Evolutionary conservation across 1,140 invertebrate species (phyloP).

Genomic region (Drosophila virilis): DNA sequence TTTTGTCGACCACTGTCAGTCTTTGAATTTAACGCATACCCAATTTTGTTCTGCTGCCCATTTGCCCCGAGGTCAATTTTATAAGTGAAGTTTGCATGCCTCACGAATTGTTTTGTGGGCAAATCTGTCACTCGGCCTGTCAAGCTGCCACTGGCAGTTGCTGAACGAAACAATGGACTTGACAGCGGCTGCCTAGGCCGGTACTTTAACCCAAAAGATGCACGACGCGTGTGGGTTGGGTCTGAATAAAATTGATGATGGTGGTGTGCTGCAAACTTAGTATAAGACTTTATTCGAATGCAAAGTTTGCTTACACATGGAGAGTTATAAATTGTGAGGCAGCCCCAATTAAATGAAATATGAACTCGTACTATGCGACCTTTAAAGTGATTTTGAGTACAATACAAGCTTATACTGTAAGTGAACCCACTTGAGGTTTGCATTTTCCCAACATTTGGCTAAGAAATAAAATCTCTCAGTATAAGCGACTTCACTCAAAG

Average conservation of each 20-base stretch:
- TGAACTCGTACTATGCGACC: neutral
- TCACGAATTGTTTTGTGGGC: constrained; percentile 74
- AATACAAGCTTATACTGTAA: constrained; percentile 36
- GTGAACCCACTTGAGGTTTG: constrained; percentile 46
- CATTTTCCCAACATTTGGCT: constrained; percentile 39
- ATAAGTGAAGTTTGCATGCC: constrained; percentile 59
- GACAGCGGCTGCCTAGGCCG: constrained; percentile 2
- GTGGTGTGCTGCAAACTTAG: neutral
- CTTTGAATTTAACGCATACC: constrained; percentile 11
- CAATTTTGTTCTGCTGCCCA: constrained; percentile 12
- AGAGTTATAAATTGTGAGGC: neutral
- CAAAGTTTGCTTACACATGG: neutral
- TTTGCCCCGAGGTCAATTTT: constrained; percentile 51
- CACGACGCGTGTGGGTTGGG: neutral
- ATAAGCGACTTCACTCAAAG: constrained; percentile 69
- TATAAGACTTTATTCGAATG: neutral
- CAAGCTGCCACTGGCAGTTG: constrained; percentile 42
- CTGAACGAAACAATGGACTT: constrained; percentile 18
- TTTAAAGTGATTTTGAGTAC: neutral
- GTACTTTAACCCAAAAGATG: constrained; percentile 9
- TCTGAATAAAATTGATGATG: constrained; percentile 6
- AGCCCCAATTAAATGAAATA: constrained; percentile 8
- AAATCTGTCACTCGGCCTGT: constrained; percentile 75
- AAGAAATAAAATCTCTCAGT: constrained; percentile 50
- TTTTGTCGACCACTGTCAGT: neutral